These are phyloP conservation scores for Pocillopora verrucosa DNA, from an alignment of 64 coral and sea anemone species.

Conservation along the genomic window DNA sequence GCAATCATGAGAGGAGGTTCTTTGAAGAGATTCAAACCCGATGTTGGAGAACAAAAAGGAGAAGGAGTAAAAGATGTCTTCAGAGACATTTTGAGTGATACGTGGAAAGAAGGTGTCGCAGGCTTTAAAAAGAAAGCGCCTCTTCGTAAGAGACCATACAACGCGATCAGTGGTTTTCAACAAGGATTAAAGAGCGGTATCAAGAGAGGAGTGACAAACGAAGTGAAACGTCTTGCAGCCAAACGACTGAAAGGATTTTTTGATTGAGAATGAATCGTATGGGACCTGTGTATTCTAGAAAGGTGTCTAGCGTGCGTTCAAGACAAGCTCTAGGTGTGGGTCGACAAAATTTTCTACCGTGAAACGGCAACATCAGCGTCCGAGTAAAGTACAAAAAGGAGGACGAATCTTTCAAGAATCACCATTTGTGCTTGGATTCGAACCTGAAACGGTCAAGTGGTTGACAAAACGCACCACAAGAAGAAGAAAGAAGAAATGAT, in stretches of 20 bases:
- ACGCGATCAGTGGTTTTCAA: no score
- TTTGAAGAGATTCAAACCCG: not conserved
- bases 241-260: not conserved
- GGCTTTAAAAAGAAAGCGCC: not conserved
- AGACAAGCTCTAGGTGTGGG: no score
- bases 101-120: not conserved
- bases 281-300: not conserved
- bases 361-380: not conserved
- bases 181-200: not conserved
- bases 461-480: not conserved
- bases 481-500: not conserved
- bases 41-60: not conserved
- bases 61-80: not conserved
- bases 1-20: not conserved
- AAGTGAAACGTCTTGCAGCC: not conserved
- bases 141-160: no score
- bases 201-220: slow-evolving; percentile 12
- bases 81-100: not conserved
- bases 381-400: not conserved
- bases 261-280: not conserved
- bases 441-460: fast-evolving
- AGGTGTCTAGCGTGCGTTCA: not conserved
- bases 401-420: not conserved
- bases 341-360: not conserved
- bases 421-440: not conserved